phyloP scores from a whole-genome alignment of 92 coral and sea anemone species.

The Pocillopora meandrina region DNA sequence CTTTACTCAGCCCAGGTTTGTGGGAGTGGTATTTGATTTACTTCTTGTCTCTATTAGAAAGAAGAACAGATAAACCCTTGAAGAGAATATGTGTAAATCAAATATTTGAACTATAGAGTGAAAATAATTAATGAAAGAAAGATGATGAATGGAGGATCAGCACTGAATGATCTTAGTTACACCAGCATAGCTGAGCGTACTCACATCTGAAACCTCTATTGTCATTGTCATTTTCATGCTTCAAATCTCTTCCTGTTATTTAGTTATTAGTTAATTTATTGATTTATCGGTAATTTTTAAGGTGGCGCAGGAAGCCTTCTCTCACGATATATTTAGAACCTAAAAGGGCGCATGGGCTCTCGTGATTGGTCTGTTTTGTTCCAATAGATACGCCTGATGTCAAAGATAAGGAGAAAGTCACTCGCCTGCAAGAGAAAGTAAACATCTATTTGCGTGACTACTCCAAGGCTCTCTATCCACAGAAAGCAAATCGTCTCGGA shows the following conservation, averaged over 20 bases:
- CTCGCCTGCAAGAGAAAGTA: conserved; percentile 76
- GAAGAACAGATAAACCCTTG: not conserved
- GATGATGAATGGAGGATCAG: no score
- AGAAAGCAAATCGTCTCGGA: conserved; percentile 83
- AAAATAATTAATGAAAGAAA: not conserved
- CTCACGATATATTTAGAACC: no score
- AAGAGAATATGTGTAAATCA: not conserved
- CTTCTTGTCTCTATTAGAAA: no score
- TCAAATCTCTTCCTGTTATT: no score
- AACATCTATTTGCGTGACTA: conserved; percentile 86
- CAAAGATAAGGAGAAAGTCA: conserved; percentile 73
- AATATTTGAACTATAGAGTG: not conserved
- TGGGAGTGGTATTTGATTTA: not conserved
- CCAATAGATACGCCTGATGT: conserved; percentile 86
- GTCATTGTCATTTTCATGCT: no score
- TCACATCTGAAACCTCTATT: no score
- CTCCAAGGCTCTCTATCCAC: conserved; percentile 60
- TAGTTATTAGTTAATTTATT: no score
- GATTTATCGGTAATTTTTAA: no score
- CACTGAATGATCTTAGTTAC: no score
- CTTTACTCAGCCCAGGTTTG: conserved; percentile 88
- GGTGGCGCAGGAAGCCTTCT: no score
- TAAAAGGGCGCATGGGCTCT: no score
- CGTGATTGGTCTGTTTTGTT: not conserved
- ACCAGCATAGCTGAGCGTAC: no score